Percentiles rank a stretch among this genome's conserved stretches.
Evolutionary conservation across 2,113 vertebrate species (phyloP).

Genomic region (Hemiprocne comata): DNA sequence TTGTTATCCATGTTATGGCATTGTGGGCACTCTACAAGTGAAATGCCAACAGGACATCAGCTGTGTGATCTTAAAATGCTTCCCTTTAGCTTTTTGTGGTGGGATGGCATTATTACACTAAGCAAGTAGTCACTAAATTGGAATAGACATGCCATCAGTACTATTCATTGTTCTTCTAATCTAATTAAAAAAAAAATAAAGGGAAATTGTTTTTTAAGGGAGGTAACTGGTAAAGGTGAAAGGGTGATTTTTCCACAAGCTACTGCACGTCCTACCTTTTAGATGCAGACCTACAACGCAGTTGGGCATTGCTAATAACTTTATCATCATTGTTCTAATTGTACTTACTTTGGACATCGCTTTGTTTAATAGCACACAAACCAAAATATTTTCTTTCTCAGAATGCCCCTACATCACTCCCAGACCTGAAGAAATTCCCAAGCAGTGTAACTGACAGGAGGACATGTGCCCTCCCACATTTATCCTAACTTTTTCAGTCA

Average conservation of each 20-base stretch:
- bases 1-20: background rate
- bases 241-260: background rate
- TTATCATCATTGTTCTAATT: background rate
- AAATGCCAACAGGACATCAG: background rate
- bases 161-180: background rate
- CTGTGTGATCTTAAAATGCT: background rate
- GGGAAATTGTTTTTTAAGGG: conserved; percentile 32
- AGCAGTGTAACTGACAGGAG: background rate
- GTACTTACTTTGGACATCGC: background rate
- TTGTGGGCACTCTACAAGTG: background rate
- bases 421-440: background rate
- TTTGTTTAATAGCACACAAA: background rate
- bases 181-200: background rate
- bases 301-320: background rate
- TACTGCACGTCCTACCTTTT: background rate
- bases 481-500: background rate
- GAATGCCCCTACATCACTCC: background rate
- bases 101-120: background rate
- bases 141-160: background rate
- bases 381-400: background rate
- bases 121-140: background rate
- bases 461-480: fast-evolving
- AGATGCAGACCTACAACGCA: background rate
- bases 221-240: background rate
- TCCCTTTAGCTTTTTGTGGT: background rate